Percentiles rank a stretch among this genome's conserved stretches.
These are phyloP conservation scores for Eupithecia insigniata DNA, from an alignment of 2,888 invertebrate genomes.

Conservation along the genomic window DNA sequence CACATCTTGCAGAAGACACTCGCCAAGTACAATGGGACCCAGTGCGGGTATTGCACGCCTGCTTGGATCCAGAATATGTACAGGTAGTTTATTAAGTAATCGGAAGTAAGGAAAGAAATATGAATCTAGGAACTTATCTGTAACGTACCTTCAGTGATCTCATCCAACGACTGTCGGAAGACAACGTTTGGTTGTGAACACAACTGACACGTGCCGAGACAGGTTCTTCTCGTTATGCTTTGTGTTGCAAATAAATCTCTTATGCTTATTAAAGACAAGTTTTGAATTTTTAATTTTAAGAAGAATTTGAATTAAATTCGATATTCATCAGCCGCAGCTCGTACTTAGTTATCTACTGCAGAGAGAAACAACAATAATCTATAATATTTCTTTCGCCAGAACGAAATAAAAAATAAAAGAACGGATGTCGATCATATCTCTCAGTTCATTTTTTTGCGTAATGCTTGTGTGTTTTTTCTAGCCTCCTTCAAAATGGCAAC, in stretches of 20 bases:
- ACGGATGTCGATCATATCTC: not conserved
- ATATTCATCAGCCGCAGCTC: not conserved
- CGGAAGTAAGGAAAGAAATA: not conserved
- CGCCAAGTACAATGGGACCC: constrained; percentile 85
- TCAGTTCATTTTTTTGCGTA: not conserved
- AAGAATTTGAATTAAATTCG: not conserved
- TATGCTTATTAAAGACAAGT: not conserved
- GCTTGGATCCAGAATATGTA: constrained; percentile 68
- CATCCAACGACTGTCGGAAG: not conserved
- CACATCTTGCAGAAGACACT: constrained; percentile 85
- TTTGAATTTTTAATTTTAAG: no score
- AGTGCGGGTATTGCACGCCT: constrained; percentile 87
- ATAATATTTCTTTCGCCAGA: no score
- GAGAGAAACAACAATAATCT: no score
- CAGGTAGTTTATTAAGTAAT: constrained; percentile 52
- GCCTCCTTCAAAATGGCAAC: constrained; percentile 69
- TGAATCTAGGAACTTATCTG: not conserved
- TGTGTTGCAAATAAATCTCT: not conserved
- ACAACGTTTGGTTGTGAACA: not conserved
- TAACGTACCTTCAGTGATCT: not conserved
- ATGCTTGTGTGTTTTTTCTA: constrained; percentile 51
- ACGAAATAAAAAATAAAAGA: not conserved
- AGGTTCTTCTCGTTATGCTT: not conserved
- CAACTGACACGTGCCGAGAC: not conserved
- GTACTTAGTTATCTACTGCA: not conserved